phyloP scores from a whole-genome alignment of 2,113 vertebrate genomes.

The Herpetotheres cachinnans region DNA sequence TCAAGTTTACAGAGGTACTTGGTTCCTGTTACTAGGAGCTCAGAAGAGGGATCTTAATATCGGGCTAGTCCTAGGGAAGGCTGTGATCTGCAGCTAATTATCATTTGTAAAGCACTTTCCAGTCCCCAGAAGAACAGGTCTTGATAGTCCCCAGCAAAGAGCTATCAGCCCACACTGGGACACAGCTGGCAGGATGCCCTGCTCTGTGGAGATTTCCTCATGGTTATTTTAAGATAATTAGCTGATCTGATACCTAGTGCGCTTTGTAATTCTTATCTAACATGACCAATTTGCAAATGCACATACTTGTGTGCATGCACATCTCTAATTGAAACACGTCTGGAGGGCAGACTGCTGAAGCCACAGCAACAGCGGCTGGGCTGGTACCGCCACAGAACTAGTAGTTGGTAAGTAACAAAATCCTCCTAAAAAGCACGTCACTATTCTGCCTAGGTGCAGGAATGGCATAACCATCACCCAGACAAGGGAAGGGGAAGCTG shows the following conservation, averaged over 20 bases:
- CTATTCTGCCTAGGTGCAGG: neutral
- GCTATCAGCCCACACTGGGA: neutral
- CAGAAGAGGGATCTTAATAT: neutral
- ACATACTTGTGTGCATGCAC: neutral
- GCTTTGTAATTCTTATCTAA: constrained; percentile 10
- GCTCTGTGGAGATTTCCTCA: neutral
- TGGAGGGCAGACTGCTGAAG: neutral
- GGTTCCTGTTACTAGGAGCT: neutral
- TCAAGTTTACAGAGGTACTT: neutral
- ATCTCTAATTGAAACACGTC: neutral
- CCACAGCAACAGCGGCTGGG: accelerated
- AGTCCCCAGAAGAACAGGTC: neutral
- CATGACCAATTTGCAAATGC: neutral
- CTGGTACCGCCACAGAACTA: neutral
- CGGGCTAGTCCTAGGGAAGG: neutral
- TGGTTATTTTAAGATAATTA: constrained; percentile 23
- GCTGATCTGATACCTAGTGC: neutral
- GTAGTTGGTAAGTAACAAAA: neutral
- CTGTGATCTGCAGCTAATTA: neutral
- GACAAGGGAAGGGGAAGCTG: neutral
- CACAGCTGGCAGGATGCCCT: neutral
- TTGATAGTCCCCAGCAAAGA: neutral
- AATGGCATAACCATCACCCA: neutral
- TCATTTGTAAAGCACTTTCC: neutral
- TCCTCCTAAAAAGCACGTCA: neutral